A percentile compares a stretch with the other conserved stretches of the same genome.
phyloP scores from a whole-genome alignment of 1,140 invertebrate genomes.

The Riptortus pedestris region DNA sequence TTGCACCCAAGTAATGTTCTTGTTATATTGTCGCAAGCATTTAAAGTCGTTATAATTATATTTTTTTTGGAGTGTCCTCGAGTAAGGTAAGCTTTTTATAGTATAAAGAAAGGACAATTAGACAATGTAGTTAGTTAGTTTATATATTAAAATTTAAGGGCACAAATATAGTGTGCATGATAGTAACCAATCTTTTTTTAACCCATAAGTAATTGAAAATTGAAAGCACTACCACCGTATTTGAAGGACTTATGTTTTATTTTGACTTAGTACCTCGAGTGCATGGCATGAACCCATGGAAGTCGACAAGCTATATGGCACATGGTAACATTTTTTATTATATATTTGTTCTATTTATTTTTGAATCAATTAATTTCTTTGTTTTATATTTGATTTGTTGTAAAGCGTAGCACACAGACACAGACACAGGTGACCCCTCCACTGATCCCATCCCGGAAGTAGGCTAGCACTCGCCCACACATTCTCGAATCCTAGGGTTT shows the following conservation, averaged over 20 bases:
- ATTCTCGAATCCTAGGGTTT: constrained; percentile 7
- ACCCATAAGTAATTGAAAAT: constrained; percentile 17
- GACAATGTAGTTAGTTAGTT: constrained; percentile 11
- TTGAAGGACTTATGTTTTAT: background rate
- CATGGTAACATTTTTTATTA: background rate
- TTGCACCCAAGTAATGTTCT: constrained; percentile 13
- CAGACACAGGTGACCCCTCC: background rate
- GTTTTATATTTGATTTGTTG: background rate
- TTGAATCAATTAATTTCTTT: background rate
- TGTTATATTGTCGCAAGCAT: constrained; percentile 7
- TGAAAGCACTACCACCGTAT: constrained; percentile 12
- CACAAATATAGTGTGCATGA: constrained; percentile 12
- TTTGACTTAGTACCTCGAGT: constrained; percentile 8
- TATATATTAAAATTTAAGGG: constrained; percentile 15
- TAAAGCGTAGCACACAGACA: constrained; percentile 9
- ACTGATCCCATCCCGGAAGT: background rate
- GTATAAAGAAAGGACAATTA: background rate
- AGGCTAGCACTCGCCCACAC: background rate
- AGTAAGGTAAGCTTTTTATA: constrained; percentile 11
- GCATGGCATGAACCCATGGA: constrained; percentile 14
- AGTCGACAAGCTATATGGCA: constrained; percentile 12
- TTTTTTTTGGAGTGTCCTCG: constrained; percentile 7
- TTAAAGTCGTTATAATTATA: background rate
- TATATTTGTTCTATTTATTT: background rate
- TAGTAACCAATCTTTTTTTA: constrained; percentile 12